A percentile compares a stretch with the other conserved stretches of the same genome.
These are phyloP conservation scores for Nasonia giraulti DNA, from an alignment of 1,140 invertebrate species.

Conservation along the genomic window DNA sequence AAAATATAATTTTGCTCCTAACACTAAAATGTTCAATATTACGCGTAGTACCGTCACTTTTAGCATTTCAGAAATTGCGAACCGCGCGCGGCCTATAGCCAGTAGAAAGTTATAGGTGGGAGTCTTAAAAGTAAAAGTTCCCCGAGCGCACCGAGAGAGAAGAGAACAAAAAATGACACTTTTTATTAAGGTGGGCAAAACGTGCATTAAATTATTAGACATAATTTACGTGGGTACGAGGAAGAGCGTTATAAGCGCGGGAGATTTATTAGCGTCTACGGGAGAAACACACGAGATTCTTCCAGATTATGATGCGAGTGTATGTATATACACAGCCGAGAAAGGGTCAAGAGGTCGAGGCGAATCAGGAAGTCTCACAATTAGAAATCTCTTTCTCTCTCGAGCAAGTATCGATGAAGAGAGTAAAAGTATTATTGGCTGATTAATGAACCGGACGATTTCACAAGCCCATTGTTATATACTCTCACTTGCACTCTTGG, in stretches of 20 bases:
- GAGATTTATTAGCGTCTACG: not conserved
- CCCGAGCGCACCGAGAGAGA: not conserved
- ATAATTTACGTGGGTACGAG: conserved; percentile 16
- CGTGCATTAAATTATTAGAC: conserved; percentile 33
- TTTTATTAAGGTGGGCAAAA: not conserved
- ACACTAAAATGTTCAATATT: not conserved
- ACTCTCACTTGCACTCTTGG: not conserved
- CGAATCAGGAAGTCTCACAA: conserved; percentile 38
- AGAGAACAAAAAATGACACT: not conserved
- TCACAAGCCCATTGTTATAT: conserved; percentile 43
- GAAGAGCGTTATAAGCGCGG: conserved; percentile 8
- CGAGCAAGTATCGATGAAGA: not conserved
- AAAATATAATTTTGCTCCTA: not conserved
- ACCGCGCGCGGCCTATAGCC: not conserved
- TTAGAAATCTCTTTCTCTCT: conserved; percentile 36
- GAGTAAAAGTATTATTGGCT: conserved; percentile 43
- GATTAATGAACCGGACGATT: conserved; percentile 44
- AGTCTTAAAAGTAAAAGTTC: conserved; percentile 43
- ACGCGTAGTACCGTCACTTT: not conserved
- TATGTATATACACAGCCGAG: not conserved
- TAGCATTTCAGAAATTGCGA: not conserved
- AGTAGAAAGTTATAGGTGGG: conserved; percentile 44
- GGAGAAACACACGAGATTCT: not conserved
- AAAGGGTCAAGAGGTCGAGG: conserved; percentile 37
- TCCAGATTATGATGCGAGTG: not conserved